Evolutionary conservation across 2,888 invertebrate species (phyloP).

Genomic region (Strigamia crassipes): DNA sequence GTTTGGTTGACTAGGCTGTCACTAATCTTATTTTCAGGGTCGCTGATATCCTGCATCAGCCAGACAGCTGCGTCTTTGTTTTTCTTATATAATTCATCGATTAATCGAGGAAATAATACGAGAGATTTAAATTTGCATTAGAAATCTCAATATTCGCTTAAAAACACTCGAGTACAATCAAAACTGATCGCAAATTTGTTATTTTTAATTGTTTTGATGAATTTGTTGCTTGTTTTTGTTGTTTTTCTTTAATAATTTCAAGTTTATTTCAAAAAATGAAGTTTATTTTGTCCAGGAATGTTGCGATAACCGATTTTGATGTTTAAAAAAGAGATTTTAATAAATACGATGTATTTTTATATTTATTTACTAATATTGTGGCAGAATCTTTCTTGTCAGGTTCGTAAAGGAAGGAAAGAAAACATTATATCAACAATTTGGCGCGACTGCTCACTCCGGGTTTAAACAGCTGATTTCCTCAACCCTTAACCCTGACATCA

Average conservation of each 20-base stretch:
- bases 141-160: no score
- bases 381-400: background rate
- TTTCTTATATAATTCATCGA: background rate
- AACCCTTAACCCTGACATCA: conserved; percentile 39
- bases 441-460: background rate
- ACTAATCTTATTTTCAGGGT: background rate
- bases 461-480: conserved; percentile 28
- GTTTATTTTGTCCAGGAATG: background rate
- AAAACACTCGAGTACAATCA: no score
- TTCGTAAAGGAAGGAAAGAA: background rate
- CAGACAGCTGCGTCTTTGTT: no score
- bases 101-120: no score
- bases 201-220: no score
- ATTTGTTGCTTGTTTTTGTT: background rate
- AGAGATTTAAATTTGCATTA: background rate
- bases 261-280: no score
- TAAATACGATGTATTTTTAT: no score
- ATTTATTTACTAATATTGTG: background rate
- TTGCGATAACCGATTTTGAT: background rate
- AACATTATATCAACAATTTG: background rate
- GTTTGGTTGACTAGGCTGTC: background rate
- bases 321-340: background rate
- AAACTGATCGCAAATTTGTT: background rate
- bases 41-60: background rate
- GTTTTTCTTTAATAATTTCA: no score